Base-by-base conservation (phyloP, 2,797 vertebrate species). In the Discoglossus pictus region DNA sequence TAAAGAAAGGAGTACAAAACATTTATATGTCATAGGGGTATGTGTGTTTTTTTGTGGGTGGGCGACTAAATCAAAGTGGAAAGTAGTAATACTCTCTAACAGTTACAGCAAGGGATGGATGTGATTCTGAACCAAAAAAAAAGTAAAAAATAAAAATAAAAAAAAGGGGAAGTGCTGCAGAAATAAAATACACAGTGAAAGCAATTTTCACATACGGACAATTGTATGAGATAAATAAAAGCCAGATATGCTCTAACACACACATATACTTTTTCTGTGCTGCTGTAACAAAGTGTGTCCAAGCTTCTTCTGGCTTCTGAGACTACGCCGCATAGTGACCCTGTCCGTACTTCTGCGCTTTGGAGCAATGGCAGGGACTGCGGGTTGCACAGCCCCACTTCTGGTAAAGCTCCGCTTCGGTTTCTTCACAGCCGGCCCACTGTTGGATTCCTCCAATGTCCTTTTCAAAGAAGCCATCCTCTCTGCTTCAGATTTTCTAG, bases 221-320 rank as follows among this genome's bases (percentile, higher is more conserved):
- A n/a, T n/a, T n/a, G n/a, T n/a, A n/a, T n/a, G n/a, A n/a, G n/a
- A n/a, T n/a, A n/a, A n/a, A n/a, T n/a, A 17, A 63, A 63, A 42
- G n/a, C 21, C 44, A 46, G 6, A 47, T 9, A 4, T 16, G 38
- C 38, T 72, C 93, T 87, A 98, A 81, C 91, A 98, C 1, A 97
- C 95, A 10, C 95, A 98, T 61, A 98, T 87, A 0, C 93, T 88
- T 74, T 97, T 98, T 60, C 92, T 76, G 53, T 93, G 91, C 56
- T 92, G 91, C 27, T 94, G 93, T 56, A 97, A 89, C 52, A 98
- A 85, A 0, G 87, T 81, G 1, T 80, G 84, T 40, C 91, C 81
- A 2, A 88, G 90, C 73, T 94, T 93, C 80, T 92, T 94, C 83
- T 93, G 94, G 20, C 91, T 91, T 75, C 94, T 87, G 17, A 92